Evolutionary conservation across 2,113 vertebrate species (phyloP), one percentile per base, ranked within the genome.

Genomic region (Brachionichthys hirsutus): DNA sequence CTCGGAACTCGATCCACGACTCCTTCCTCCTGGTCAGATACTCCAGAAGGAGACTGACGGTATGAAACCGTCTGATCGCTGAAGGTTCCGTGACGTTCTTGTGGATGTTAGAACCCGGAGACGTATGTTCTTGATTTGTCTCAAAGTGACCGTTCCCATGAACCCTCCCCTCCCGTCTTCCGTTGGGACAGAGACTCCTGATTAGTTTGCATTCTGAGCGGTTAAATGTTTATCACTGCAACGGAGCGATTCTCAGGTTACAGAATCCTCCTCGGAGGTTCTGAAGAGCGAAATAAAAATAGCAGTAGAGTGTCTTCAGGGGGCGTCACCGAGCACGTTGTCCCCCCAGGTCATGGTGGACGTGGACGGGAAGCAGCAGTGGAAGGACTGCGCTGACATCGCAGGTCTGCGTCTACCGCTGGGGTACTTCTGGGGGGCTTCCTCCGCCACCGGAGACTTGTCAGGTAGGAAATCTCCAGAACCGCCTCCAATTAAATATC

Each of bases 21-120:
- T 95, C 94, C 2, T 95, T 95, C 81, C 81, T 99, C n/a, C 92
- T 97, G 54, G 81, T 98, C 78, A 91, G 94, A 87, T 98, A 96
- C 11, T 88, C 92, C 49, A 95, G 90, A 81, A 93, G 93, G 76
- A 89, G 91, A 8, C 88, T 98, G 35, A 96, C 92, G 59, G 97
- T 98, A 89, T 85, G 92, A 54, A 12, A 44, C 7, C 2, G 19
- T 22, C 3, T 3, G 3, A 49, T 30, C 8, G 9, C 20, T 24
- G 9, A 38, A 30, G 24, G 24, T 30, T 30, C 5, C 5, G 24
- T 30, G 5, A 8, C 8, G 24, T 48, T 12, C 3, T 4, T 4
- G 18, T 48, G 18, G 8, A 3, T 30, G 24, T 8, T 30, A 30
- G 8, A 30, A 30, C 24, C 24, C 24, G 8, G 24, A 30, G 24